phyloP scores from a whole-genome alignment of 2,888 invertebrate genomes.

The Sipha maydis region DNA sequence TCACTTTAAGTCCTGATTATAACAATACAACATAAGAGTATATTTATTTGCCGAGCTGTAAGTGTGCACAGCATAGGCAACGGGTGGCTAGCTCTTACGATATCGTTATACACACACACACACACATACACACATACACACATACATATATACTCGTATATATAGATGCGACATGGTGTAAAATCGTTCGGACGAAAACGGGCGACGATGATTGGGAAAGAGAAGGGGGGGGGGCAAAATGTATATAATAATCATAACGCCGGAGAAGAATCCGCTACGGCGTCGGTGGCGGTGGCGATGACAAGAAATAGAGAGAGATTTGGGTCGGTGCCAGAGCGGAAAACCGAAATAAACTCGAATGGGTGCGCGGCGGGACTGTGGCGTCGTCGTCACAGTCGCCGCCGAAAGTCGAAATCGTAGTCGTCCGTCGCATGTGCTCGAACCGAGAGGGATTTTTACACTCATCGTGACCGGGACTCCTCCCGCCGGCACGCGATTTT shows the following conservation, averaged over 20 bases:
- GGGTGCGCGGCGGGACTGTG: conserved; percentile 6
- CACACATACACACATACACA: too few relatives aligned
- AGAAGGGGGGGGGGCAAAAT: too few relatives aligned
- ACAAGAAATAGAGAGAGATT: conserved; percentile 18
- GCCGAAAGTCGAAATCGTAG: not conserved
- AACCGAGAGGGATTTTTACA: not conserved
- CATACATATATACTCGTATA: too few relatives aligned
- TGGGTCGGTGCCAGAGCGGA: conserved; percentile 48
- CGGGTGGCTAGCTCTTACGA: too few relatives aligned
- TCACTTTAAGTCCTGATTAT: too few relatives aligned
- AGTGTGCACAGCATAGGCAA: too few relatives aligned
- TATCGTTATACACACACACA: not conserved
- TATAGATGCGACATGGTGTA: too few relatives aligned
- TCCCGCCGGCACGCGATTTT: not conserved
- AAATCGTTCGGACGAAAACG: too few relatives aligned
- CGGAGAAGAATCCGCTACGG: not conserved
- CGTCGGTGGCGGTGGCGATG: not conserved
- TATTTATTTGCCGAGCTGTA: too few relatives aligned
- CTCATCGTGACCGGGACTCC: not conserved
- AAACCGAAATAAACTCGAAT: conserved; percentile 57
- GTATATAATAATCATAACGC: conserved; percentile 27
- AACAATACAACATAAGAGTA: too few relatives aligned
- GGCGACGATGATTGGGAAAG: too few relatives aligned
- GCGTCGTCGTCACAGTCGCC: not conserved
- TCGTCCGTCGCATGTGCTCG: not conserved